These are phyloP conservation scores for Laupala kohalensis DNA, from an alignment of 1,140 invertebrate genomes.

Conservation along the genomic window DNA sequence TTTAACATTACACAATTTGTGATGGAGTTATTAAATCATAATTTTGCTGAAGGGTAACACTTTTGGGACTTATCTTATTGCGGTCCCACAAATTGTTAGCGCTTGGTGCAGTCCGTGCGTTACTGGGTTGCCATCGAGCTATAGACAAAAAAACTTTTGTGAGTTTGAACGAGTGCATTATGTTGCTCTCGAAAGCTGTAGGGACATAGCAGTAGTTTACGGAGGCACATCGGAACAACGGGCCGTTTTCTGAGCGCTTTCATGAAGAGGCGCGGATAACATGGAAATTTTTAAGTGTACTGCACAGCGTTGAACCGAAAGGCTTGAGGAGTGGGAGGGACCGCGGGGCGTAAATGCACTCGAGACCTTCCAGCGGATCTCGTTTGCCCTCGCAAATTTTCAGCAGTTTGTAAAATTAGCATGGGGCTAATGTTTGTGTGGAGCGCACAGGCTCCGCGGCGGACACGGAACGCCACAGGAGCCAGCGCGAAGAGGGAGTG, in stretches of 20 bases:
- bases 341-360: not conserved
- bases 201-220: not conserved
- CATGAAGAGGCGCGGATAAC: not conserved
- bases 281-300: not conserved
- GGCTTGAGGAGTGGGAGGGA: no score
- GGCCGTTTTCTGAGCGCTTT: not conserved
- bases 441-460: no score
- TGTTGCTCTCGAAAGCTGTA: not conserved
- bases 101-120: no score
- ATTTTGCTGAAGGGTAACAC: no score
- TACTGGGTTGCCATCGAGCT: no score
- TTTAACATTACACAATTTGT: no score
- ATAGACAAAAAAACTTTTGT: no score
- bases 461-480: not conserved
- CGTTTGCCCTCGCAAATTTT: not conserved
- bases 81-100: no score
- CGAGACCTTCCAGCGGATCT: not conserved
- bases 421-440: not conserved
- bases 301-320: not conserved
- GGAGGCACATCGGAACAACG: not conserved
- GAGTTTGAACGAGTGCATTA: not conserved
- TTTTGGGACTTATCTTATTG: no score
- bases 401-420: not conserved
- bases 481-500: not conserved
- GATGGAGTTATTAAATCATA: no score